Evolutionary conservation across 37 sponge, comb jelly and placozoan species (phyloP).

Genomic region (Chondrilla cf. caribensis): DNA sequence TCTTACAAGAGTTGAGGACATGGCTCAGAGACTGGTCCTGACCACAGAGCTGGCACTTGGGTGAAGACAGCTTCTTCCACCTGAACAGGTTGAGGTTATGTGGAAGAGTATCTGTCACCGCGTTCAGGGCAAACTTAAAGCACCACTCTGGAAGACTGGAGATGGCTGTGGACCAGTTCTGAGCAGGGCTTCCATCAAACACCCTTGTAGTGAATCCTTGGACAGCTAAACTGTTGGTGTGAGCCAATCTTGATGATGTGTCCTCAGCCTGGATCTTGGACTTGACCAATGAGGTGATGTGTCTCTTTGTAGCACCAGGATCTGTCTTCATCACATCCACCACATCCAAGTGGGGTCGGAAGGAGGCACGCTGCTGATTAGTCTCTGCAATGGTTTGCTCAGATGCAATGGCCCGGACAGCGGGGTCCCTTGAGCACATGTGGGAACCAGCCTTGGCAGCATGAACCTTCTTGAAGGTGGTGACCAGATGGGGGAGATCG

Average conservation of each 20-base stretch:
- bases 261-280: background rate
- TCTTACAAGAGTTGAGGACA: background rate
- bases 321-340: background rate
- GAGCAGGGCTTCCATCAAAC: background rate
- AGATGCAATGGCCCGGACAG: background rate
- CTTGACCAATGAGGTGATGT: background rate
- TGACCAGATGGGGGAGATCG: background rate
- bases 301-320: slow-evolving; percentile 5
- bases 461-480: slow-evolving; percentile 14
- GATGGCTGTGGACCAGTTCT: background rate
- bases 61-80: slow-evolving; percentile 3
- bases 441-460: background rate
- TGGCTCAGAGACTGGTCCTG: background rate
- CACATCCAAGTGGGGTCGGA: slow-evolving; percentile 19
- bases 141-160: background rate
- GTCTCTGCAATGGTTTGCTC: background rate
- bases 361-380: background rate
- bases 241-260: background rate
- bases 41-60: background rate
- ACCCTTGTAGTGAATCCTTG: background rate
- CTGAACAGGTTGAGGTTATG: slow-evolving; percentile 22
- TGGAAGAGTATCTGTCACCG: slow-evolving; percentile 7
- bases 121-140: slow-evolving; percentile 4
- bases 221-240: background rate
- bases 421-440: slow-evolving; percentile 13